These are phyloP conservation scores for Hypomesus transpacificus DNA, from an alignment of 2,113 vertebrate genomes.

Conservation along the genomic window DNA sequence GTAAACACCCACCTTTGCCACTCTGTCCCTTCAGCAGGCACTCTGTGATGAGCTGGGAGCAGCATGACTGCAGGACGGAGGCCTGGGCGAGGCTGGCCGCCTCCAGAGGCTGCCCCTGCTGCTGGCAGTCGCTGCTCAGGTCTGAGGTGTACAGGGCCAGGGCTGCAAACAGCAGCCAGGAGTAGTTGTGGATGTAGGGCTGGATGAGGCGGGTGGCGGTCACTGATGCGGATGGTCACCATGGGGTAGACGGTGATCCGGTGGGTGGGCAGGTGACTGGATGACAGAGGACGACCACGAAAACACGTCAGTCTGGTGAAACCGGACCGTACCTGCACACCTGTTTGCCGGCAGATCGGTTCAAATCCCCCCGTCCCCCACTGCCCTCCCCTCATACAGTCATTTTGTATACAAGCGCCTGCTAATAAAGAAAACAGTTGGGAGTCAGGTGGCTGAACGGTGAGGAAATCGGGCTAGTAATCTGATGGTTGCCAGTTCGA, in stretches of 20 bases:
- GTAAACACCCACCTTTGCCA: conserved; percentile 78
- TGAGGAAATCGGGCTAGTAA: too few relatives aligned
- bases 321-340: too few relatives aligned
- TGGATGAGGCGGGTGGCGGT: conserved; percentile 92
- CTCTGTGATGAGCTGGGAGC: conserved; percentile 87
- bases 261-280: conserved; percentile 91
- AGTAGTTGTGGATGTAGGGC: conserved; percentile 95
- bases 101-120: conserved; percentile 72
- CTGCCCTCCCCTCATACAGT: too few relatives aligned
- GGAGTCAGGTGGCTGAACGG: too few relatives aligned
- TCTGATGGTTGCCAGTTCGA: too few relatives aligned
- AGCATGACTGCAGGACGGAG: conserved; percentile 75
- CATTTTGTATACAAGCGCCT: too few relatives aligned
- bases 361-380: too few relatives aligned
- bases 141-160: conserved; percentile 89
- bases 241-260: conserved; percentile 90
- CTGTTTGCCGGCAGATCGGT: too few relatives aligned
- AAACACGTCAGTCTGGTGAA: background rate
- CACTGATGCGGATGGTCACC: conserved; percentile 92
- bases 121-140: conserved; percentile 73
- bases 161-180: conserved; percentile 92
- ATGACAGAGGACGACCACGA: conserved; percentile 20
- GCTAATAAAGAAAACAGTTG: too few relatives aligned
- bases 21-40: conserved; percentile 91
- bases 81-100: conserved; percentile 60